phyloP scores from a whole-genome alignment of 1,140 invertebrate species.

The Galleria mellonella region DNA sequence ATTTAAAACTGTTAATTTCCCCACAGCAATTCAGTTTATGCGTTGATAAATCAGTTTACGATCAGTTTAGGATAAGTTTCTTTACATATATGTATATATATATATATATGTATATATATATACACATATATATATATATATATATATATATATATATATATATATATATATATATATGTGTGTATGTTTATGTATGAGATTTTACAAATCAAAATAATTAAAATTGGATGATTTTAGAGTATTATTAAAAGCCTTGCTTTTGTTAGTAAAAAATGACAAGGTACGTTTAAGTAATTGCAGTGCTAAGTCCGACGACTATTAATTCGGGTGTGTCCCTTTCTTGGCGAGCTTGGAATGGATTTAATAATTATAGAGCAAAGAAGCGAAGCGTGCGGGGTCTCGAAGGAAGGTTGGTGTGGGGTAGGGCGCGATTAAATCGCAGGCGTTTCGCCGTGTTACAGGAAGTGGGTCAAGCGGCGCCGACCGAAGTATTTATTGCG shows the following conservation, averaged over 20 bases:
- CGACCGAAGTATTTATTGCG: conserved; percentile 66
- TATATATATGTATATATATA: too few relatives aligned
- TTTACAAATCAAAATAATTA: neutral
- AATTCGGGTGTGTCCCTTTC: conserved; percentile 40
- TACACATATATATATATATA: too few relatives aligned
- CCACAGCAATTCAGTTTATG: too few relatives aligned
- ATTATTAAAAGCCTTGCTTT: neutral
- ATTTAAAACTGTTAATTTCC: too few relatives aligned
- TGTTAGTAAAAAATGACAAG: conserved; percentile 1
- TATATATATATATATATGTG: too few relatives aligned
- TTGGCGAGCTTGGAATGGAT: conserved; percentile 47
- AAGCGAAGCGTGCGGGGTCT: conserved; percentile 56
- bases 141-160: too few relatives aligned
- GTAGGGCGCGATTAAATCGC: conserved; percentile 64
- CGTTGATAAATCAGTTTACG: too few relatives aligned
- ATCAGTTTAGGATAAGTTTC: too few relatives aligned
- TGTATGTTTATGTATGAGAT: neutral
- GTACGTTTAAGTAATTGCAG: conserved; percentile 1
- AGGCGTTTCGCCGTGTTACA: conserved; percentile 68
- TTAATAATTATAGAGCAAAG: conserved; percentile 64
- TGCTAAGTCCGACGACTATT: conserved; percentile 25
- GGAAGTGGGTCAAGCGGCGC: conserved; percentile 69
- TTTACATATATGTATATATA: too few relatives aligned
- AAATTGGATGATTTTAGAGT: neutral
- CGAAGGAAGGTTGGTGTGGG: conserved; percentile 51